Percentiles rank a stretch among this genome's conserved stretches.
Conservation (phyloP, 1,140 invertebrate genomes). For the Charaxes varanes region DNA sequence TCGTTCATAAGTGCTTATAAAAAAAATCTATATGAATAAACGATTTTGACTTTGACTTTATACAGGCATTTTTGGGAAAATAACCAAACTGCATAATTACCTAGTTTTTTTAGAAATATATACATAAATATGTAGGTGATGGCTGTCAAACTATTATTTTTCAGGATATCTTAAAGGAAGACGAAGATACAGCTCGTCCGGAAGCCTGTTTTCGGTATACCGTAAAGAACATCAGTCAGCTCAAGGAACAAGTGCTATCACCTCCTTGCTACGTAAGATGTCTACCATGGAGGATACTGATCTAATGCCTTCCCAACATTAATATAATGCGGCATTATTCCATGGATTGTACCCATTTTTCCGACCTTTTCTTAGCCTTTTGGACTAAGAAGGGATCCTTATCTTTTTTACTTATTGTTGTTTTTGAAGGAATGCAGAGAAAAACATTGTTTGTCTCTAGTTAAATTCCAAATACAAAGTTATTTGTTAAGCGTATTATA, state of each 20-base stretch:
- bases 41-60: too few species aligned
- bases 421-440: too few species aligned
- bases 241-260: constrained; percentile 93
- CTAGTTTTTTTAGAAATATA: too few species aligned
- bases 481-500: too few species aligned
- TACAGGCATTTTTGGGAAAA: too few species aligned
- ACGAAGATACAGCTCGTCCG: constrained; percentile 90
- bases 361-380: constrained; percentile 18
- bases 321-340: constrained; percentile 28
- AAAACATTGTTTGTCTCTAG: too few species aligned
- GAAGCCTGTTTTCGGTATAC: constrained; percentile 94
- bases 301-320: constrained; percentile 72
- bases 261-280: constrained; percentile 94
- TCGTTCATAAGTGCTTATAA: too few species aligned
- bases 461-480: too few species aligned
- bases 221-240: constrained; percentile 90
- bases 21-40: too few species aligned
- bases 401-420: constrained; percentile 6
- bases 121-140: too few species aligned
- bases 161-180: constrained; percentile 41
- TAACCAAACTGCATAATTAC: too few species aligned
- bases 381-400: constrained; percentile 1
- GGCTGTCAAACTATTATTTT: too few species aligned
- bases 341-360: constrained; percentile 38
- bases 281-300: constrained; percentile 99